These are phyloP conservation scores for Cetoscarus ocellatus DNA, from an alignment of 2,797 vertebrate species.

Conservation along the genomic window DNA sequence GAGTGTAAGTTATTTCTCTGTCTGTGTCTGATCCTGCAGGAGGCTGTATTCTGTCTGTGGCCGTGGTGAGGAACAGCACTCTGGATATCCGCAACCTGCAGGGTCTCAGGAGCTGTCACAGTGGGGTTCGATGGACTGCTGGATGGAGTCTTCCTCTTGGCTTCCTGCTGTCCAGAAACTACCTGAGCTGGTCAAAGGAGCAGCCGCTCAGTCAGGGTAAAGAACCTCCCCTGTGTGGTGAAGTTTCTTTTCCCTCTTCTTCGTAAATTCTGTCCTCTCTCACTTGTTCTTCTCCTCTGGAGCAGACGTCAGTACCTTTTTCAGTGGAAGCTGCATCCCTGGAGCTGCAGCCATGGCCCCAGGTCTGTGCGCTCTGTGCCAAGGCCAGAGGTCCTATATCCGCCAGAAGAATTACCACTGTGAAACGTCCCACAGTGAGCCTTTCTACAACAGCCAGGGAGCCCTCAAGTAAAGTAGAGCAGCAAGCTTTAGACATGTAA, in stretches of 20 bases:
- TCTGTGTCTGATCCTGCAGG: constrained; percentile 69
- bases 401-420: constrained; percentile 90
- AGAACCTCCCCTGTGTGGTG: background rate
- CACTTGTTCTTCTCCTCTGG: constrained; percentile 28
- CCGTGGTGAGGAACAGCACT: constrained; percentile 84
- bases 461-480: constrained; percentile 87
- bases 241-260: background rate
- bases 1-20: constrained; percentile 3
- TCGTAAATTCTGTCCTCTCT: background rate
- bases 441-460: constrained; percentile 91
- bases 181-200: constrained; percentile 88
- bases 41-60: constrained; percentile 90
- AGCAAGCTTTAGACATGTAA: constrained; percentile 49
- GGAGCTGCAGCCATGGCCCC: constrained; percentile 85
- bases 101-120: constrained; percentile 90
- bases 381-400: constrained; percentile 89
- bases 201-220: constrained; percentile 89
- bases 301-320: constrained; percentile 87
- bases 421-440: constrained; percentile 90
- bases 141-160: constrained; percentile 94
- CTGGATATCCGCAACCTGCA: constrained; percentile 84
- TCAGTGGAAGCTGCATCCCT: constrained; percentile 91
- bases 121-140: constrained; percentile 89
- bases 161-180: constrained; percentile 89
- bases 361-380: constrained; percentile 87